phyloP scores from a whole-genome alignment of 2,797 vertebrate species.

The Typhlichthys subterraneus region DNA sequence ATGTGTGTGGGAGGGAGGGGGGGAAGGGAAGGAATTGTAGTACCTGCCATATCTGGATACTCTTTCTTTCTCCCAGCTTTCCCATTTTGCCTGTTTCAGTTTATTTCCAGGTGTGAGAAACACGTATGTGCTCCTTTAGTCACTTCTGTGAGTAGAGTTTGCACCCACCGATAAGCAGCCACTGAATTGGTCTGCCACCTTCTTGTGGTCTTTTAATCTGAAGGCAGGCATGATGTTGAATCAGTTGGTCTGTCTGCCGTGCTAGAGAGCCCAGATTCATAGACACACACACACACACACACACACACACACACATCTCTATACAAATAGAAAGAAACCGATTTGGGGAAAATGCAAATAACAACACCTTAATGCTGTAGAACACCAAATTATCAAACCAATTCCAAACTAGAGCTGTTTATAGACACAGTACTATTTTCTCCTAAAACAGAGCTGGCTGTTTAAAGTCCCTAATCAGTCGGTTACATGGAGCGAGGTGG shows the following conservation, averaged over 20 bases:
- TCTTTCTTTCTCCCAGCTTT: constrained; percentile 33
- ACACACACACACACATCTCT: constrained; percentile 3
- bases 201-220: constrained; percentile 1
- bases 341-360: constrained; percentile 40
- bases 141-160: constrained; percentile 42
- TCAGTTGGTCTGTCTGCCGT: background rate
- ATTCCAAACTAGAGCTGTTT: constrained; percentile 61
- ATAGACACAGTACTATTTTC: constrained; percentile 62
- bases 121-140: constrained; percentile 22
- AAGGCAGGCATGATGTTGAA: constrained; percentile 2
- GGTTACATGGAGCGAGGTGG: constrained; percentile 64
- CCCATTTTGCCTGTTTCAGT: constrained; percentile 61
- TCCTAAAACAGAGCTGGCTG: constrained; percentile 55
- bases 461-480: constrained; percentile 76
- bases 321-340: constrained; percentile 21
- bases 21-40: constrained; percentile 38
- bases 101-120: constrained; percentile 71
- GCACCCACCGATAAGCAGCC: constrained; percentile 33
- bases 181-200: constrained; percentile 24
- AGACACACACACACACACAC: constrained; percentile 3
- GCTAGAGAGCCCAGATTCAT: constrained; percentile 1
- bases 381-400: constrained; percentile 58
- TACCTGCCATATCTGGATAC: constrained; percentile 41
- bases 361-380: constrained; percentile 59
- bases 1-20: too few species aligned